Percentiles rank a stretch among this genome's conserved stretches.
Evolutionary conservation across 1,140 invertebrate species (phyloP).

Genomic region (Drosophila obscura): DNA sequence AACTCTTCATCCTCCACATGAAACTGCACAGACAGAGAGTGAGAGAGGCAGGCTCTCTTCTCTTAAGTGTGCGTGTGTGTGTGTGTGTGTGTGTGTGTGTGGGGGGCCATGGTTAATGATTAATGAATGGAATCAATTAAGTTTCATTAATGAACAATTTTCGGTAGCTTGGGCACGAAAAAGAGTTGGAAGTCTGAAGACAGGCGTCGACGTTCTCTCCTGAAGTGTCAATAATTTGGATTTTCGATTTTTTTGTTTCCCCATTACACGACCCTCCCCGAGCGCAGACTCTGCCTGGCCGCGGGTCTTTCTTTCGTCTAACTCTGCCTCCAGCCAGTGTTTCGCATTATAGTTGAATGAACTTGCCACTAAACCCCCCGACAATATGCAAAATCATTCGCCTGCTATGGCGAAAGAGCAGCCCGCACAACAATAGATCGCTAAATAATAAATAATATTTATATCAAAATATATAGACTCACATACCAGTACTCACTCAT

Average conservation of each 20-base stretch:
- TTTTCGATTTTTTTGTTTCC: slow-evolving; percentile 41
- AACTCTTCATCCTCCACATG: neutral
- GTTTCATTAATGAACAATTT: slow-evolving; percentile 83
- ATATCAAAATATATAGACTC: slow-evolving; percentile 48
- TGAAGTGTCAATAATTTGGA: slow-evolving; percentile 82
- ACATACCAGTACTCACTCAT: neutral
- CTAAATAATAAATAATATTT: slow-evolving; percentile 78
- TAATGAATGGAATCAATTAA: slow-evolving; percentile 83
- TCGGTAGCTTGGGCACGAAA: slow-evolving; percentile 53
- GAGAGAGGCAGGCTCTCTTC: neutral
- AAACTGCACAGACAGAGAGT: neutral
- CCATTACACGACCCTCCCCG: slow-evolving; percentile 14
- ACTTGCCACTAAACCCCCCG: slow-evolving; percentile 49
- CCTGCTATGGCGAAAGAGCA: slow-evolving; percentile 60
- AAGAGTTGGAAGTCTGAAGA: slow-evolving; percentile 38
- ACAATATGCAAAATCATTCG: slow-evolving; percentile 76
- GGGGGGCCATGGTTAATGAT: slow-evolving; percentile 61
- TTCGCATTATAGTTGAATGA: slow-evolving; percentile 72
- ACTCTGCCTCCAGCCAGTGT: slow-evolving; percentile 12
- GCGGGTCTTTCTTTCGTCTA: slow-evolving; percentile 15
- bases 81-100: neutral
- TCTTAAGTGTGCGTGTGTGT: too few relatives aligned
- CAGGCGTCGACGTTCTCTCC: slow-evolving; percentile 54
- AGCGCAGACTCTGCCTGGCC: slow-evolving; percentile 13
- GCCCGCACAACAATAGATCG: slow-evolving; percentile 60